Evolutionary conservation across 2,888 invertebrate genomes (phyloP).

Genomic region (Nycteola revayana): DNA sequence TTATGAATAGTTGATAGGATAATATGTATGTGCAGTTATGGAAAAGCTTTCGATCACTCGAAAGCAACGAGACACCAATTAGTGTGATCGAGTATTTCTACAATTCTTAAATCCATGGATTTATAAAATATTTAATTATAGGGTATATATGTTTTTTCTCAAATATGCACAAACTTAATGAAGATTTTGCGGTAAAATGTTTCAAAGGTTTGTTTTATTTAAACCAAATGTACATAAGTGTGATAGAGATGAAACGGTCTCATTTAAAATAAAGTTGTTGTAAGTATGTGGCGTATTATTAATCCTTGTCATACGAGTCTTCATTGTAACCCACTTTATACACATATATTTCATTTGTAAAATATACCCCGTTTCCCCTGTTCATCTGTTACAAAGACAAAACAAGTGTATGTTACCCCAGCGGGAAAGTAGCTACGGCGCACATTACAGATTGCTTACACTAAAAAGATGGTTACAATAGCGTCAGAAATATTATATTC

Average conservation of each 20-base stretch:
- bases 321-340: too few relatives aligned
- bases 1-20: conserved; percentile 46
- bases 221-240: conserved; percentile 82
- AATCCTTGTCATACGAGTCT: too few relatives aligned
- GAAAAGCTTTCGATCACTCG: conserved; percentile 39
- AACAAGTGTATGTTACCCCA: too few relatives aligned
- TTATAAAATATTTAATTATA: conserved; percentile 62
- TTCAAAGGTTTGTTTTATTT: conserved; percentile 78
- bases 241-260: conserved; percentile 82
- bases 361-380: too few relatives aligned
- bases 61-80: conserved; percentile 63
- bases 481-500: too few relatives aligned
- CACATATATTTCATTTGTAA: too few relatives aligned
- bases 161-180: conserved; percentile 79
- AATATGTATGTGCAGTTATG: conserved; percentile 49
- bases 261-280: conserved; percentile 81
- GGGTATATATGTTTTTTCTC: conserved; percentile 68
- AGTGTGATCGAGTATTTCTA: conserved; percentile 61
- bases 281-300: conserved; percentile 55
- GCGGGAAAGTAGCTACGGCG: too few relatives aligned
- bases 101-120: conserved; percentile 60
- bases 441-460: too few relatives aligned
- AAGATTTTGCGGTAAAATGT: conserved; percentile 71
- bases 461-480: too few relatives aligned
- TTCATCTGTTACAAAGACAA: too few relatives aligned